phyloP scores from a whole-genome alignment of 2,888 invertebrate genomes.

The Euproctis similis region DNA sequence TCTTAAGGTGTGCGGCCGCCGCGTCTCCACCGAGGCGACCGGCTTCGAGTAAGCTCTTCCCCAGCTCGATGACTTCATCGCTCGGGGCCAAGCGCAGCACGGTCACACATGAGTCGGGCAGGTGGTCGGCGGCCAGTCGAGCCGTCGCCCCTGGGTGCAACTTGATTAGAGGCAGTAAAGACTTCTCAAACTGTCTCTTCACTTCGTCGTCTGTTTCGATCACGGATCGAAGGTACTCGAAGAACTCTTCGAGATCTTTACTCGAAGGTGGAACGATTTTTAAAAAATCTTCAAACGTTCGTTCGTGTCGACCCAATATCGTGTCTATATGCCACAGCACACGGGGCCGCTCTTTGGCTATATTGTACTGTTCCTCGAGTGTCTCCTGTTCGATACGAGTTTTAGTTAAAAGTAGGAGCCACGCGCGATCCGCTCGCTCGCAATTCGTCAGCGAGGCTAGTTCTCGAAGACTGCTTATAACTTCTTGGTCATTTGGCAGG shows the following conservation, averaged over 20 bases:
- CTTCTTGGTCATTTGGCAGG: constrained; percentile 49
- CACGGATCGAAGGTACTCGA: constrained; percentile 43
- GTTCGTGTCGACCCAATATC: constrained; percentile 29
- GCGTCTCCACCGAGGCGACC: constrained; percentile 40
- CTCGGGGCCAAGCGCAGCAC: constrained; percentile 25
- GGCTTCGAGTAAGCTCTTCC: constrained; percentile 36
- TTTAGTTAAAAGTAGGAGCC: constrained; percentile 37
- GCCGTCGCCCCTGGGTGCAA: constrained; percentile 50
- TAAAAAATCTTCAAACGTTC: constrained; percentile 44
- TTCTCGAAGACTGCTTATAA: constrained; percentile 38
- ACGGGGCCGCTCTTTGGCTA: constrained; percentile 35
- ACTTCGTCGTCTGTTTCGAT: constrained; percentile 26
- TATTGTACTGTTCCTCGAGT: constrained; percentile 22
- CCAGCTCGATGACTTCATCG: constrained; percentile 39
- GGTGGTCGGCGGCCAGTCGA: constrained; percentile 38
- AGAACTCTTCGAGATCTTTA: constrained; percentile 51
- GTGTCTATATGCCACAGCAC: constrained; percentile 46
- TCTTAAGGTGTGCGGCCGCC: constrained; percentile 43
- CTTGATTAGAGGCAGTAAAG: constrained; percentile 35
- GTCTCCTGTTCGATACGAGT: constrained; percentile 35
- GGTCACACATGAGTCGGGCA: constrained; percentile 16
- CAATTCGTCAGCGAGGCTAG: constrained; percentile 35
- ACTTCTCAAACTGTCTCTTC: constrained; percentile 24
- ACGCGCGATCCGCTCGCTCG: constrained; percentile 55
- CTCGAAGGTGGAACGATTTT: constrained; percentile 39